Base-by-base conservation (phyloP, 2,797 vertebrate species). In the Cossypha niveicapilla region DNA sequence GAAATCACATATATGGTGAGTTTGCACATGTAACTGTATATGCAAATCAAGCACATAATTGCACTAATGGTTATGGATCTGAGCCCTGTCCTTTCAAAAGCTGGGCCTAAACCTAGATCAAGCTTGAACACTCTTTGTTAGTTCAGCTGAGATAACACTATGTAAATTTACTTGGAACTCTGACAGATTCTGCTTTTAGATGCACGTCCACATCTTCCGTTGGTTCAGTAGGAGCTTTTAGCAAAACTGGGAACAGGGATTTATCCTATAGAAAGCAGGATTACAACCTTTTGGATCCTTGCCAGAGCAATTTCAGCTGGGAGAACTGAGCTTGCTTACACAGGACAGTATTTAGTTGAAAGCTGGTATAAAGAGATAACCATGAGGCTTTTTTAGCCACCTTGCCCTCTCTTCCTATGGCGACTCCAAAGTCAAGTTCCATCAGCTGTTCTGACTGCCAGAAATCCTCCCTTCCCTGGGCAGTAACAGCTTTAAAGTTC, bases 111-210 rank as follows among this genome's bases (percentile, higher is more conserved):
- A 86, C 1, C n/a, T 63, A 88, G 78, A 53, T 75, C 51, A 82
- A 88, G 88, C 93, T 86, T 85, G 90, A 86, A 88, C 67, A 60
- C 6, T 70, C 85, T 95, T 93, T 96, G 93, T 96, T 96, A 96
- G 92, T 86, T 86, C 95, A 96, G 95, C 95, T 96, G 95, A 96
- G 86, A 96, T 80, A 96, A 96, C 91, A 94, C 83, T 94, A 94
- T 90, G 93, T 57, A 94, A 93, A 95, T 95, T 63, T 23, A 71
- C 53, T 96, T 96, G 96, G 95, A 95, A 82, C 80, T 27, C 41
- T 30, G 94, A 94, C 94, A 96, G 83, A 73, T 67, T 48, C 83
- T 3, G 2, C 83, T 90, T 91, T 95, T 63, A 92, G 83, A 94
- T 61, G 83, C 94, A 96, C 51, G 63, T 96, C 88, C 83, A 39